phyloP scores from a whole-genome alignment of 2,113 vertebrate species.

The Sceloporus tristichus region DNA sequence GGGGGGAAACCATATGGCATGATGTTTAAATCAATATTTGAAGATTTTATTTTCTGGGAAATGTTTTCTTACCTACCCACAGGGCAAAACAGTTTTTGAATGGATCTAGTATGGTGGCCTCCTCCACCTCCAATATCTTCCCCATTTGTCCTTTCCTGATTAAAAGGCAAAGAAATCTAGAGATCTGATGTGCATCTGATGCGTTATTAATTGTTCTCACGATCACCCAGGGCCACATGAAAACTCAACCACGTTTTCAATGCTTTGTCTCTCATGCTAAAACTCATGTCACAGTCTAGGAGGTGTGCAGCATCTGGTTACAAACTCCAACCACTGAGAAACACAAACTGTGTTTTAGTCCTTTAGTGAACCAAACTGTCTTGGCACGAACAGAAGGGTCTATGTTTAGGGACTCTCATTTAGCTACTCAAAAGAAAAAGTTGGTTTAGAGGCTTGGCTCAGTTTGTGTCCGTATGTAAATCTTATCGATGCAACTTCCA shows the following conservation, averaged over 20 bases:
- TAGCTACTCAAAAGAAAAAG: not conserved
- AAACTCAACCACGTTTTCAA: conserved; percentile 28
- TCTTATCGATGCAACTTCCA: conserved; percentile 24
- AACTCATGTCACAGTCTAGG: conserved; percentile 19
- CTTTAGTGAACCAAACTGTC: not conserved
- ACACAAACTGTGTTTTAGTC: conserved; percentile 7
- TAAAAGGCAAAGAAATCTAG: conserved; percentile 37
- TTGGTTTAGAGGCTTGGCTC: conserved; percentile 34
- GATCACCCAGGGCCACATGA: conserved; percentile 48
- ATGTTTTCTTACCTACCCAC: conserved; percentile 8
- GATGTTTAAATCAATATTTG: conserved; percentile 37
- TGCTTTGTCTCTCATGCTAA: not conserved
- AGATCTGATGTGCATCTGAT: conserved; percentile 51
- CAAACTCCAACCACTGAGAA: conserved; percentile 38
- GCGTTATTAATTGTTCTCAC: conserved; percentile 23
- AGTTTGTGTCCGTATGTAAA: not conserved
- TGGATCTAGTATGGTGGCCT: conserved; percentile 36
- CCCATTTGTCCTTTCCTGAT: conserved; percentile 41
- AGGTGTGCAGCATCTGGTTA: conserved; percentile 28
- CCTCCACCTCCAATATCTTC: conserved; percentile 41
- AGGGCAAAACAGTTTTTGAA: conserved; percentile 46
- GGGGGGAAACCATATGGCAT: not conserved
- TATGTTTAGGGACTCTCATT: conserved; percentile 40
- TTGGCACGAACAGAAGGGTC: conserved; percentile 2
- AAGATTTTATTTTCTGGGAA: conserved; percentile 35